Evolutionary conservation across 2,888 invertebrate genomes (phyloP), one percentile per base, ranked within the genome.

Genomic region (Agelastica alni): DNA sequence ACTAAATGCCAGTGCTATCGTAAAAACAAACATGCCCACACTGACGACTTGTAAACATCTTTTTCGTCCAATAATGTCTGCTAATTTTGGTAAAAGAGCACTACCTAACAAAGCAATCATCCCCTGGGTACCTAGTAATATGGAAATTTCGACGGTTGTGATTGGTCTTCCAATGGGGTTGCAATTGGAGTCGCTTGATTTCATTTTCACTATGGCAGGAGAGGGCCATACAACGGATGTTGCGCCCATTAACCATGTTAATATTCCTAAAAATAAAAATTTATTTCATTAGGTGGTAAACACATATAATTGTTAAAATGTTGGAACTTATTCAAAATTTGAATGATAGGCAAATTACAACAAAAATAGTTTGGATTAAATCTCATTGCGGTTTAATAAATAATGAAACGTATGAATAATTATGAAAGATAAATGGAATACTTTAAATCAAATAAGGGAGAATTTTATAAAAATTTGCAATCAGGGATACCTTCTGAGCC

Each of bases 141-240:
- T 13, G 9, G 34, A 34, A 9, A 14, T 3, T 7, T 14, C 14
- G 34, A 30, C 3, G 12, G 30, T 30, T 12, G 30, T 30, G n/a
- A 30, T 30, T 2, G 30, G 30, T 10, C 30, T 34, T 4, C 12
- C 34, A 6, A 34, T 5, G 10, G 34, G 34, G 14, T 34, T 34
- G 5, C 4, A 13, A 14, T 14, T 14, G 10, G 34, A 13, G 12
- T 34, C 12, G 14, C 14, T 34, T 13, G 34, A 34, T 34, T 34
- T 34, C 14, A 34, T 1, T 34, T 34, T 34, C 4, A 13, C 13
- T 5, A 34, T 5, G 3, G 34, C 34, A 5, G 34, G 56, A 6
- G 63, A 63, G 1, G 60, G 51, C 63, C 64, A 66, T 3, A 51
- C 34, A 4, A 34, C 7, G 1, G 34, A 34, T 4, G 13, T 7